Evolutionary conservation across 2,797 vertebrate species (phyloP), one percentile per base, ranked within the genome.

Genomic region (Sus cebifrons): DNA sequence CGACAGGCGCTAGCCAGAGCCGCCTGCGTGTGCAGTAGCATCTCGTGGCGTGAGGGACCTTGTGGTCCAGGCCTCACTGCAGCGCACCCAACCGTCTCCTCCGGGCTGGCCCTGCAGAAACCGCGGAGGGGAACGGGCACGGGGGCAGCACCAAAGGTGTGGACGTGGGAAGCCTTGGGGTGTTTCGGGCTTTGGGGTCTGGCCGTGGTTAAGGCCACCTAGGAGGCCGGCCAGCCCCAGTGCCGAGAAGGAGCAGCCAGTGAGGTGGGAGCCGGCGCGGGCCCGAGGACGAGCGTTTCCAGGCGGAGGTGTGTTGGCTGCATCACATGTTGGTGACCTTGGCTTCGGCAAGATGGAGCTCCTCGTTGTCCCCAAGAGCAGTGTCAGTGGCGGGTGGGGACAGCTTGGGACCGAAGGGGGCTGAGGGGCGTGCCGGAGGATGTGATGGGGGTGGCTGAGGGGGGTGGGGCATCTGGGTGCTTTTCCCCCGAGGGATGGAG

Each of bases 11-110:
- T 52, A 20, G 12, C 16, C 16, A 49, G 56, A 86, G 78, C 11
- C 1, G 12, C 29, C 18, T 0, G 1, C 0, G 40, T 1, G 29
- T 0, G 0, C 1, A 1, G 9, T n/a, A 4, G 49, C 25, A 5
- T 4, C 36, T 65, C 23, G 5, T 4, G 25, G 77, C 3, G 0
- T 20, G 5, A 2, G 75, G 21, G 1, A 18, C 1, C 44, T 49
- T 27, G 0, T 0, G 14, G 60, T 18, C 36, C 64, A 10, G 64
- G 75, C 44, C 75, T 56, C 32, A 13, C 27, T 9, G 29, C 0
- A 2, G n/a, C 0, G 29, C 27, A 1, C 32, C 6, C 15, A 5
- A 0, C 5, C 10, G 17, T 36, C 29, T 18, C 21, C 40, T 6
- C 23, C 56, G 0, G 14, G 21, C n/a, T 58, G 81, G 11, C 49